Evolutionary conservation across 2,888 invertebrate species (phyloP), one percentile per base, ranked within the genome.

Genomic region (Dicyrtomina minuta): DNA sequence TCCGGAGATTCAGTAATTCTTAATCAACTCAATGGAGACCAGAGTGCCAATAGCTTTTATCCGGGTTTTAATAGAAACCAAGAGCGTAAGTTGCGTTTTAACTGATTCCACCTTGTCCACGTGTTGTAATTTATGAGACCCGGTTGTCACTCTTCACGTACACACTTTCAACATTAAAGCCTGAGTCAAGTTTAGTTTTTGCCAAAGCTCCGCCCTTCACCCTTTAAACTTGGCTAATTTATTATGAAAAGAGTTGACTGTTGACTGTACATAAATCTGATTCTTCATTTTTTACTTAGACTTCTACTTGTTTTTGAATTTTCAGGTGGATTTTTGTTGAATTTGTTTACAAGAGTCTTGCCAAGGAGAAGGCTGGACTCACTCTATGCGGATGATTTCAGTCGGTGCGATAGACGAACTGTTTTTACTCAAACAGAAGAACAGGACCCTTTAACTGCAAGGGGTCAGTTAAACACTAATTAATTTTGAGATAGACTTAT

Each of bases 341-440:
- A 44, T 43, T 22, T 66, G 15, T 59, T 59, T 33, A 20, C 55
- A 43, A 17, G 66, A 22, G 46, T 49, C 24, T 4, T 53, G 20
- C 51, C 17, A 4, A 17, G 51, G 24, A 20, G 22, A 53, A 53
- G 8, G n/a, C n/a, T n/a, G 51, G 49, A 62, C 2, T 24, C 44
- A 3, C 22, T 39, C 24, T 43, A 27, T 60, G 20, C 3, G n/a
- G 49, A 46, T 8, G 26, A 22, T 13, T 13, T 24, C 6, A 24
- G 8, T 10, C 22, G 44, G 15, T 49, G 12, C 20, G 44, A 67
- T 24, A 2, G 27, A 5, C 58, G 66, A 24, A 67, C 44, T 26
- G 59, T n/a, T 41, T 65, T 72, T 5, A 75, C 75, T 8, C 74
- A 75, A 64, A 76, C 76, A 22, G 74, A 73, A 26, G 74, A 74